Evolutionary conservation across 2,113 vertebrate genomes (phyloP).

Genomic region (Lagopus muta): DNA sequence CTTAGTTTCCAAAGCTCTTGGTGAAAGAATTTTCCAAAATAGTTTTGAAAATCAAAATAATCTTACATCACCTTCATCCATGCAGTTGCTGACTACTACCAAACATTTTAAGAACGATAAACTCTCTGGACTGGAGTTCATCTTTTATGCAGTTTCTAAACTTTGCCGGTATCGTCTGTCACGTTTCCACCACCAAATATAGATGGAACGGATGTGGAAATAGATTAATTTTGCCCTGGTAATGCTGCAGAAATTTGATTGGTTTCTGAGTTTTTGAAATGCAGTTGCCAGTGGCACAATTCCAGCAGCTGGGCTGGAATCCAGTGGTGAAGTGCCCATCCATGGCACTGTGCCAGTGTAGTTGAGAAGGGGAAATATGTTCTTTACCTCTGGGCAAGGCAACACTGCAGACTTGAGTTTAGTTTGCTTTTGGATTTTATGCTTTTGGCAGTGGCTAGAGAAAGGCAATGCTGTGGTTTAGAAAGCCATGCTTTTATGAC

Average conservation of each 20-base stretch:
- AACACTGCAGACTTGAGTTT: neutral
- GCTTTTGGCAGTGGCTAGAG: neutral
- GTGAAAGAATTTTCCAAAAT: neutral
- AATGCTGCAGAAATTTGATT: neutral
- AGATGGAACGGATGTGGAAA: neutral
- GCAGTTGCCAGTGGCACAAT: conserved; percentile 9
- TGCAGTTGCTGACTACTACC: neutral
- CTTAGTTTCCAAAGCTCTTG: neutral
- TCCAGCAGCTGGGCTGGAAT: conserved; percentile 14
- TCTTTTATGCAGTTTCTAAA: neutral
- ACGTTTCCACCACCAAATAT: neutral
- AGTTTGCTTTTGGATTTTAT: neutral
- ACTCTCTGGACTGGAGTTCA: neutral
- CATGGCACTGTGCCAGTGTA: neutral
- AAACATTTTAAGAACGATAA: neutral
- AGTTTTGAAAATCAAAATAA: neutral
- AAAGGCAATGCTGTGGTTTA: neutral
- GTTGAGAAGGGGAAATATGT: neutral
- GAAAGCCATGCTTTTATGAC: neutral
- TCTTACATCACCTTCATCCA: neutral
- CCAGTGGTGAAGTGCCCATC: neutral
- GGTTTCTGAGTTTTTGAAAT: neutral
- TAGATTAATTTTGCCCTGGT: neutral
- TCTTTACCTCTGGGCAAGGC: neutral
- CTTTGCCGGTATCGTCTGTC: neutral